Conservation (phyloP, 2,113 vertebrate species). For the Colinus virginianus region DNA sequence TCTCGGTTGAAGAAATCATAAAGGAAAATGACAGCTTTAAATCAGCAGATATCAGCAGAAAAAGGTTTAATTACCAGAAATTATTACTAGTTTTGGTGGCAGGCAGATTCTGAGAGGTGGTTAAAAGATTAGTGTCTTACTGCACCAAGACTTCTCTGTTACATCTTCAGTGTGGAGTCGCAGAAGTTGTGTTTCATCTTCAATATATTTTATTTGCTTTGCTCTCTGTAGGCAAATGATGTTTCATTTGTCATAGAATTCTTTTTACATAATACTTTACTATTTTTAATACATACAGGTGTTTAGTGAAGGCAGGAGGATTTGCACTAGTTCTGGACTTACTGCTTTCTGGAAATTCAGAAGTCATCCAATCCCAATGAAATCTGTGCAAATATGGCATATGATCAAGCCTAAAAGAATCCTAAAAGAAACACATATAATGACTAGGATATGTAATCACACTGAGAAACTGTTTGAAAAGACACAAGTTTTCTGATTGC, state of each 20-base stretch:
- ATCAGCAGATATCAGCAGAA: background rate
- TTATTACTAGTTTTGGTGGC: background rate
- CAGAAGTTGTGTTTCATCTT: background rate
- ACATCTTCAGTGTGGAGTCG: background rate
- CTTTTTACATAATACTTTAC: background rate
- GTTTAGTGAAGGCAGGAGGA: background rate
- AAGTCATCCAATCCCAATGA: background rate
- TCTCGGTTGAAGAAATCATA: background rate
- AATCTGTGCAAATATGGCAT: background rate
- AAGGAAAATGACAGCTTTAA: background rate
- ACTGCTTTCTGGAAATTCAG: background rate
- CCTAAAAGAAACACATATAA: background rate
- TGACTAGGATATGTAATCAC: background rate
- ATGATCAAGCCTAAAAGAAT: background rate
- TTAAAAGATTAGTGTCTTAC: background rate
- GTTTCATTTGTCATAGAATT: background rate
- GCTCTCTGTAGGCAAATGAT: background rate
- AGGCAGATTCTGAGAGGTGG: background rate
- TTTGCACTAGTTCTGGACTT: background rate
- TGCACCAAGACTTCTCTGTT: background rate
- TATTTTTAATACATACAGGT: background rate
- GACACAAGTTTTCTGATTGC: background rate
- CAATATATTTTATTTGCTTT: background rate
- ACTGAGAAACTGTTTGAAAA: constrained; percentile 41
- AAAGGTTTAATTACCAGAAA: background rate